Evolutionary conservation across 2,113 vertebrate species (phyloP).

Genomic region (Leiothrix lutea): DNA sequence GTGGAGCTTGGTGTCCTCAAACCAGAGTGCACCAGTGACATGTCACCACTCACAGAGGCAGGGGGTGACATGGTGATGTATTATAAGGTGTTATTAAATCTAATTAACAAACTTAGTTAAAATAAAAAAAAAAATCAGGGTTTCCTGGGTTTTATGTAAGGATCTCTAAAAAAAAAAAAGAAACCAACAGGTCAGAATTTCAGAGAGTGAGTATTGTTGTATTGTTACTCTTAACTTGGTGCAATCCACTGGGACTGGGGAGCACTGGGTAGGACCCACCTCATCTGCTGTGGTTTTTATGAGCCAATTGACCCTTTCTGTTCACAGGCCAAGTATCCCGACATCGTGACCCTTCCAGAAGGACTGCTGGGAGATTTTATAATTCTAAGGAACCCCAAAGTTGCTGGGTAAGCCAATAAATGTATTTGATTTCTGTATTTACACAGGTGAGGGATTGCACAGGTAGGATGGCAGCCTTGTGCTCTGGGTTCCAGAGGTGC

Average conservation of each 20-base stretch:
- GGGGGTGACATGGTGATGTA: too few relatives aligned
- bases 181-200: background rate
- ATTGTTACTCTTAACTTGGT: background rate
- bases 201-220: background rate
- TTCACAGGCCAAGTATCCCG: conserved; percentile 78
- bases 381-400: conserved; percentile 52
- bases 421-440: background rate
- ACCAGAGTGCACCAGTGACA: background rate
- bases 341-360: conserved; percentile 68
- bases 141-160: background rate
- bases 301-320: background rate
- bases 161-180: background rate
- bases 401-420: conserved; percentile 69
- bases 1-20: background rate
- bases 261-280: background rate
- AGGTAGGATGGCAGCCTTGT: background rate
- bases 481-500: background rate
- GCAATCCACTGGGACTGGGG: background rate
- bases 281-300: background rate
- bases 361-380: conserved; percentile 71
- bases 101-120: background rate
- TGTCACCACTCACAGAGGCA: background rate
- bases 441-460: background rate
- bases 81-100: background rate
- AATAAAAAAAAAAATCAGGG: background rate